Percentiles rank a stretch among this genome's conserved stretches.
These are phyloP conservation scores for Anguilla rostrata DNA, from an alignment of 2,113 vertebrate genomes.

Conservation along the genomic window DNA sequence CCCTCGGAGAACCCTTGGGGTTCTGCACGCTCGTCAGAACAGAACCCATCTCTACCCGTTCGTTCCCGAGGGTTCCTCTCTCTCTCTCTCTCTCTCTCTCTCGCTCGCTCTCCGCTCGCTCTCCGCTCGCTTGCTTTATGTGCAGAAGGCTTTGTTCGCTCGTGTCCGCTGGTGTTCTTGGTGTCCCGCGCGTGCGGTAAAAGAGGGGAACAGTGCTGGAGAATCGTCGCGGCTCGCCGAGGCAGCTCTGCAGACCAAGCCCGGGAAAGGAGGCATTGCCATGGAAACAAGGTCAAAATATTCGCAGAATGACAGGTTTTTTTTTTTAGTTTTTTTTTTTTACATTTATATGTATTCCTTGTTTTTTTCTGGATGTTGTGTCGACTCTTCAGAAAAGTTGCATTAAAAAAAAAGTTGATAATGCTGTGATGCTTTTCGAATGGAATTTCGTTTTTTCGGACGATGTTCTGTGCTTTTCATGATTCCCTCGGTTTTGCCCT, in stretches of 20 bases:
- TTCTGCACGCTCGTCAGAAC: conserved; percentile 27
- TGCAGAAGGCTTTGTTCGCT: conserved; percentile 55
- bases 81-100: conserved; percentile 55
- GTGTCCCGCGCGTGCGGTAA: conserved; percentile 59
- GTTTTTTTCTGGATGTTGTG: conserved; percentile 55
- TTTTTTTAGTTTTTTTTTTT: conserved; percentile 21
- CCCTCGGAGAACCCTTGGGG: not conserved
- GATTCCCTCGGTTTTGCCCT: not conserved
- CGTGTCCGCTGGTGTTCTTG: conserved; percentile 68
- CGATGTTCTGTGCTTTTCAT: conserved; percentile 5
- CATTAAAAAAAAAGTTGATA: conserved; percentile 62
- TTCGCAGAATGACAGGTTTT: conserved; percentile 42
- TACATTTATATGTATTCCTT: conserved; percentile 75
- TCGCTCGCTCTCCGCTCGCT: conserved; percentile 53
- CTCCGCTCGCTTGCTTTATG: conserved; percentile 50
- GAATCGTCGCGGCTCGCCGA: conserved; percentile 44
- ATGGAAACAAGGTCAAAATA: conserved; percentile 48
- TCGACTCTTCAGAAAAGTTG: conserved; percentile 57
- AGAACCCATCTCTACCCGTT: conserved; percentile 47
- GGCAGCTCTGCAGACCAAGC: not conserved
- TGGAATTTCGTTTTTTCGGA: not conserved
- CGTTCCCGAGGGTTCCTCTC: conserved; percentile 40
- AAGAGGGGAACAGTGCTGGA: conserved; percentile 40
- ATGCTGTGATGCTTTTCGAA: conserved; percentile 46
- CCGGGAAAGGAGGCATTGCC: conserved; percentile 40